Evolutionary conservation across 2,888 invertebrate genomes (phyloP), one percentile per base, ranked within the genome.

Genomic region (Cordilura impudica): DNA sequence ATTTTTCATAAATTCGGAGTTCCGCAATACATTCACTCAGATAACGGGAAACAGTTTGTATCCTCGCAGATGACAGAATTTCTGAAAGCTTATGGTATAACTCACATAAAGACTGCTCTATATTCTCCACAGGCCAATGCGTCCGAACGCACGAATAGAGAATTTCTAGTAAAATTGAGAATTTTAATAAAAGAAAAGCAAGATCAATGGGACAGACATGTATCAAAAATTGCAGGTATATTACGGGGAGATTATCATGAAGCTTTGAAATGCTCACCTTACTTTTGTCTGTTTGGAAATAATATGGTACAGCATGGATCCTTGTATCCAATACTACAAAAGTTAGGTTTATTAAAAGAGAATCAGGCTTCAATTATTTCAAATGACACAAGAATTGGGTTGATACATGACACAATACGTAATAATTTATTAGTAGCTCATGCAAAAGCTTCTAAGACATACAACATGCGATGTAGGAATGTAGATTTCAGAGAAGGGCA

Each of bases 81-180:
- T 8, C 26, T 81, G 2, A 54, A 56, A 16, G 39, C 31, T 7
- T 84, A 82, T 47, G 65, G 81, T 8, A 53, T 78, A 1, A 74
- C 31, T 7, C 56, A 84, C 4, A 23, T 60, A 1, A 81, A 74
- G 18, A 85, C 82, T 26, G 79, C 83, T 1, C 47, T 63, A 12
- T 87, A 87, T 67, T 84, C 85, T 21, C 85, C 87, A 0, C 87
- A 88, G 77, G 70, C 78, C 0, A 87, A 87, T 70, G 85, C 85
- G 8, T 69, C 69, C 0, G 69, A 69, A 65, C 71, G 85, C 0
- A 80, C 83, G 0, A 87, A 88, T 54, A 61, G 83, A 35, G 83
- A 84, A 0, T 67, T 87, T 4, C 84, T 83, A 8, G 84, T 85
- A 1, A 45, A 61, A 14, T 43, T 61, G 12, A n/a, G 61, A n/a